Conservation (phyloP, 2,888 invertebrate genomes). For the Chironomus tentans region DNA sequence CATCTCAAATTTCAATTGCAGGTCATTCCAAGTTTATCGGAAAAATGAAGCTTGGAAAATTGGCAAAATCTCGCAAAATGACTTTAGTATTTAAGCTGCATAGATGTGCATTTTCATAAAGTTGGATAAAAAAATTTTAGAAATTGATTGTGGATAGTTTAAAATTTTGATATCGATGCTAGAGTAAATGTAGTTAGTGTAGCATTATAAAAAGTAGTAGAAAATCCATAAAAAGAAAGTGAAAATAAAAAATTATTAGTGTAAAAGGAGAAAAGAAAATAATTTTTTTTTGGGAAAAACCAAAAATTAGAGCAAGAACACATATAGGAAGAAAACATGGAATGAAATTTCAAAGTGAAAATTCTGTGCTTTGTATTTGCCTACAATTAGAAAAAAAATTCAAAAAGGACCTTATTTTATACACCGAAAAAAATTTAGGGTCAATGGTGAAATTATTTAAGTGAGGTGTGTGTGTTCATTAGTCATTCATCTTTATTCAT, state of each 20-base stretch:
- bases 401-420: not conserved
- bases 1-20: too few relatives aligned
- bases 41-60: not conserved
- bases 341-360: not conserved
- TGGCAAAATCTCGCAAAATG: slow-evolving; percentile 1
- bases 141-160: slow-evolving; percentile 2
- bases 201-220: not conserved
- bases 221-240: not conserved
- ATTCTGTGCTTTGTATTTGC: not conserved
- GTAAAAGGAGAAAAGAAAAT: not conserved
- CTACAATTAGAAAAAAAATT: not conserved
- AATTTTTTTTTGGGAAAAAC: not conserved
- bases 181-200: not conserved
- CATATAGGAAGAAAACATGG: not conserved
- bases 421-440: not conserved
- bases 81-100: slow-evolving; percentile 3
- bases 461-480: not conserved
- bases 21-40: not conserved
- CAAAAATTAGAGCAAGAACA: not conserved
- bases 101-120: slow-evolving; percentile 12
- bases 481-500: not conserved
- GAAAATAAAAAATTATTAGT: not conserved
- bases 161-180: not conserved
- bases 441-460: not conserved
- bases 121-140: not conserved